These are phyloP conservation scores for Tretioscincus oriximinensis DNA, from an alignment of 2,113 vertebrate species.

Conservation along the genomic window DNA sequence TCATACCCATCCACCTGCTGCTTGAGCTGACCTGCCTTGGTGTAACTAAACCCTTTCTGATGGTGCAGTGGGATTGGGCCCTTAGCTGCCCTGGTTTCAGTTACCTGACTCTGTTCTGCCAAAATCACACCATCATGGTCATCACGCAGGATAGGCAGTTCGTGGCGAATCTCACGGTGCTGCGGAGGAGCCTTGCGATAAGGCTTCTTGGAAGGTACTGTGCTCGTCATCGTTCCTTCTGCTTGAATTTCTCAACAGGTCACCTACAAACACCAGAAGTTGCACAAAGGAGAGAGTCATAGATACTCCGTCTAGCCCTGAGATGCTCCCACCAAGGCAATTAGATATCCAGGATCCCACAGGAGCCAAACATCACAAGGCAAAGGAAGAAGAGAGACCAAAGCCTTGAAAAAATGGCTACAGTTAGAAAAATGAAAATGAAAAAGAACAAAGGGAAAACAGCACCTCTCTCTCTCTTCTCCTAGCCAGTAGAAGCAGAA, in stretches of 20 bases:
- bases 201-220: conserved; percentile 87
- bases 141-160: conserved; percentile 70
- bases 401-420: conserved; percentile 51
- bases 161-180: conserved; percentile 88
- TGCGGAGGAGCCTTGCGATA: conserved; percentile 96
- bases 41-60: conserved; percentile 61
- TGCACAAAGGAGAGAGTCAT: conserved; percentile 48
- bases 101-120: conserved; percentile 81
- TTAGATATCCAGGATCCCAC: conserved; percentile 5
- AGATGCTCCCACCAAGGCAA: conserved; percentile 41
- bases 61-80: conserved; percentile 59
- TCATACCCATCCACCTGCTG: conserved; percentile 59
- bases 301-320: conserved; percentile 8
- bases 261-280: conserved; percentile 64
- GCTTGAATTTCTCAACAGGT: conserved; percentile 29
- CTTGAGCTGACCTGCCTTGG: conserved; percentile 56
- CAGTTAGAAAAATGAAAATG: conserved; percentile 18
- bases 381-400: conserved; percentile 32
- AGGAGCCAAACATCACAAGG: conserved; percentile 53
- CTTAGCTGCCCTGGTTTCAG: conserved; percentile 47
- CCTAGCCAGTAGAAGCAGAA: conserved; percentile 50
- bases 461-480: conserved; percentile 52
- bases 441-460: conserved; percentile 33
- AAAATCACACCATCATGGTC: conserved; percentile 74
- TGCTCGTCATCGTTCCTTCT: conserved; percentile 82